Conservation (phyloP, 2,888 invertebrate genomes). For the Zootermopsis nevadensis region DNA sequence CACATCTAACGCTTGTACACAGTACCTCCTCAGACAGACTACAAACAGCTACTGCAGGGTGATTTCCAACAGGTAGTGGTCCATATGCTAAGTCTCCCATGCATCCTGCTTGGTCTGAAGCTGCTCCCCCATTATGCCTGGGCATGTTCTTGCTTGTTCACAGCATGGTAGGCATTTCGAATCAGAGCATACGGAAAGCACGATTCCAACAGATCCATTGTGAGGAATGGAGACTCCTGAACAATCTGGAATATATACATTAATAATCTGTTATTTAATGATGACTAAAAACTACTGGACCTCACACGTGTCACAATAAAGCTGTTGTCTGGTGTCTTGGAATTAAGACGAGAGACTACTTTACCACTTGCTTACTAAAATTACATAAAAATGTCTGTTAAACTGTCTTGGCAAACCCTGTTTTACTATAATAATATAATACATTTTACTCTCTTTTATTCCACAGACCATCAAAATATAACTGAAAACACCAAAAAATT, state of each 20-base stretch:
- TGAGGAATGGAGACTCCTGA: slow-evolving; percentile 97
- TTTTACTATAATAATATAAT: no score
- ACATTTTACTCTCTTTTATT: no score
- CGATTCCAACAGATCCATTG: slow-evolving; percentile 98
- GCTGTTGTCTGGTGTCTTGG: no score
- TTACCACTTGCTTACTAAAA: no score
- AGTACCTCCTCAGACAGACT: neutral
- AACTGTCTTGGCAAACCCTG: no score
- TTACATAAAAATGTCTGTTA: no score
- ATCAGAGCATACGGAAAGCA: slow-evolving; percentile 99
- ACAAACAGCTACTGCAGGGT: slow-evolving; percentile 25
- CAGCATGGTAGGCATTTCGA: slow-evolving; percentile 97
- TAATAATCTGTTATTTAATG: neutral
- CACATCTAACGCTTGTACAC: neutral
- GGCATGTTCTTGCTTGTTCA: slow-evolving; percentile 88
- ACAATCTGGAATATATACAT: slow-evolving; percentile 84
- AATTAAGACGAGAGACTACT: no score
- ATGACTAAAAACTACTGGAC: no score
- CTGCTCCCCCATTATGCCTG: slow-evolving; percentile 57
- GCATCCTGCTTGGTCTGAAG: slow-evolving; percentile 18
- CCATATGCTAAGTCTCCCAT: slow-evolving; percentile 1
- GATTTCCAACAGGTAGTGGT: slow-evolving; percentile 5
- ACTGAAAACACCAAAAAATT: no score
- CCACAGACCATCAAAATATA: no score
- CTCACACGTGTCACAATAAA: no score